Percentiles rank a stretch among this genome's conserved stretches.
Conservation (phyloP, 2,113 vertebrate genomes). For the Tylochromis polylepis region DNA sequence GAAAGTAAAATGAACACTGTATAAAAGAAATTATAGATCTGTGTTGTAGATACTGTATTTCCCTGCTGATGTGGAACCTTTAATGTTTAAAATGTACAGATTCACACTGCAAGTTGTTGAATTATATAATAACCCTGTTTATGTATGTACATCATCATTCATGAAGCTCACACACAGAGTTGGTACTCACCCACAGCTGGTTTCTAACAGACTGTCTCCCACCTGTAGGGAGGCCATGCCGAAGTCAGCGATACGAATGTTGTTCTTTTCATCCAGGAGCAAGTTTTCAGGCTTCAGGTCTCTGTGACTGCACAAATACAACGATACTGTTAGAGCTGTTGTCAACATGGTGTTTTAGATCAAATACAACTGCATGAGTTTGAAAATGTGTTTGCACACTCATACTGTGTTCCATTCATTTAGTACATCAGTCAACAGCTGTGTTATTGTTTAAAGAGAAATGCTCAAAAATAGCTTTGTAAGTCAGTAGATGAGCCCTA, state of each 20-base stretch:
- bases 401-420: not conserved
- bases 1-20: not conserved
- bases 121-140: not conserved
- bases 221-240: slow-evolving; percentile 94
- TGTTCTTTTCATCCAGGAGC: slow-evolving; percentile 90
- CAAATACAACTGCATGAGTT: not conserved
- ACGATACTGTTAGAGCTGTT: not conserved
- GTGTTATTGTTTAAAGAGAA: not conserved
- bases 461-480: not conserved
- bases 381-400: not conserved
- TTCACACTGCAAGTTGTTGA: not conserved
- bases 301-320: slow-evolving; percentile 78
- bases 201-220: slow-evolving; percentile 91
- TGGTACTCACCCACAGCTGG: slow-evolving; percentile 88
- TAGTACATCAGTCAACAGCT: not conserved
- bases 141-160: not conserved
- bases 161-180: not conserved
- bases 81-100: not conserved
- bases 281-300: slow-evolving; percentile 93
- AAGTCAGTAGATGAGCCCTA: not conserved
- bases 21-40: not conserved
- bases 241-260: slow-evolving; percentile 91
- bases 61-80: not conserved
- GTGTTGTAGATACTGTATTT: not conserved
- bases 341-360: not conserved